Conservation (phyloP, 2,113 vertebrate genomes). For the Apistogramma diplotaenia region DNA sequence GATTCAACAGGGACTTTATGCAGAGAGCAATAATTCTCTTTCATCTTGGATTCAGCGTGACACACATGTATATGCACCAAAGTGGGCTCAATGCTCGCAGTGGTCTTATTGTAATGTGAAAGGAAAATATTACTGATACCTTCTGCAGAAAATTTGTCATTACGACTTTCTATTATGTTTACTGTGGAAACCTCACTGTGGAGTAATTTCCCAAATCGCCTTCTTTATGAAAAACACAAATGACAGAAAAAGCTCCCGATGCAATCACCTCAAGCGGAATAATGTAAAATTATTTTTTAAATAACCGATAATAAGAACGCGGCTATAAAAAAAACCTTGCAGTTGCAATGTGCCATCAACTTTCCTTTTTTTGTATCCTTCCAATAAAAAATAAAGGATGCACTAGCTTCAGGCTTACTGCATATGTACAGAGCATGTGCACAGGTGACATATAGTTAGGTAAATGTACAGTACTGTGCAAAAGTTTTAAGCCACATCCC, state of each 20-base stretch:
- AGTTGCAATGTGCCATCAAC: background rate
- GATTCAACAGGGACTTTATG: conserved; percentile 5
- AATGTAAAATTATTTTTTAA: background rate
- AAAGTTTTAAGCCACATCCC: background rate
- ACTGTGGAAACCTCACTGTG: background rate
- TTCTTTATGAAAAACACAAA: conserved; percentile 3
- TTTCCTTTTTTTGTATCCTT: background rate
- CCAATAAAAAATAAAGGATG: background rate
- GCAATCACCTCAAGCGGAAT: background rate
- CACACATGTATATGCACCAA: background rate
- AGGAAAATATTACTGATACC: background rate
- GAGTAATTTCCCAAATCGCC: background rate
- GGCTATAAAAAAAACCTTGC: background rate
- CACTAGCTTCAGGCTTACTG: background rate
- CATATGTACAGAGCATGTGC: background rate
- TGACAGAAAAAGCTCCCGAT: background rate
- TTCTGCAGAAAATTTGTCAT: background rate
- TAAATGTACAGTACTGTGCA: background rate
- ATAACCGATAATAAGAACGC: background rate
- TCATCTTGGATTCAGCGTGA: conserved; percentile 9
- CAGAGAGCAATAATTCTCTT: background rate
- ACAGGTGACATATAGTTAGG: background rate
- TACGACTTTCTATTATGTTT: background rate
- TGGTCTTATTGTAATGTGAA: background rate
- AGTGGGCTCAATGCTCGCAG: background rate